Base-by-base conservation (phyloP, 2,113 vertebrate genomes). In the Lampris megalopsis region DNA sequence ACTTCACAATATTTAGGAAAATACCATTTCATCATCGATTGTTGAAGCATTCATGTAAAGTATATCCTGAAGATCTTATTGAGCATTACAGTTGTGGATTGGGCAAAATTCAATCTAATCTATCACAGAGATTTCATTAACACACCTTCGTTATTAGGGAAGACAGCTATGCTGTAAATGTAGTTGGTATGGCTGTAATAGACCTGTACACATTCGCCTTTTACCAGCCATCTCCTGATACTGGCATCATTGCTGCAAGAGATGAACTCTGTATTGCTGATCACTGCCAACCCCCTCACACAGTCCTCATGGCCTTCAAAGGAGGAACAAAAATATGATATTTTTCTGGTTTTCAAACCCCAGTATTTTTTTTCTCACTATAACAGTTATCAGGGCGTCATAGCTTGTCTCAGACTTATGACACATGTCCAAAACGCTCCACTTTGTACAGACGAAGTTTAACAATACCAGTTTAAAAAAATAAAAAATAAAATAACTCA, bases 101-200 rank as follows among this genome's bases (percentile, higher is more conserved):
- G 3, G 37, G 40, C 9, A 10, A 3, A 13, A 3, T 59, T 11
- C 13, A n/a, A 54, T 5, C 1, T 9, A 38, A 3, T 10, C 10
- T 43, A 2, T 24, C 13, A 3, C 6, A n/a, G 63, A 36, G 6
- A 1, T 41, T 24, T 54, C 37, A 42, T 79, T 71, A 75, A 38
- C 92, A 84, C 89, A 99, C 98, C 98, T 96, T 95, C 91, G 87
- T 93, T 90, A 5, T 95, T 94, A 73, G 98, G 97, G 76, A 99
- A 97, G 48, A 98, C 93, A 40, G 95, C 94, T 82, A 99, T 90
- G 84, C 96, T 97, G 92, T 99, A 99, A 89, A 99, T 98, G 63
- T 96, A 99, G 95, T 98, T 98, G 82, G 98, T 98, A 88, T 99
- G 98, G 59, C 96, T 95, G 82, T 96, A 96, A 86, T 96, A 99